Evolutionary conservation across 2,888 invertebrate genomes (phyloP).

Genomic region (Punctoribates punctum): DNA sequence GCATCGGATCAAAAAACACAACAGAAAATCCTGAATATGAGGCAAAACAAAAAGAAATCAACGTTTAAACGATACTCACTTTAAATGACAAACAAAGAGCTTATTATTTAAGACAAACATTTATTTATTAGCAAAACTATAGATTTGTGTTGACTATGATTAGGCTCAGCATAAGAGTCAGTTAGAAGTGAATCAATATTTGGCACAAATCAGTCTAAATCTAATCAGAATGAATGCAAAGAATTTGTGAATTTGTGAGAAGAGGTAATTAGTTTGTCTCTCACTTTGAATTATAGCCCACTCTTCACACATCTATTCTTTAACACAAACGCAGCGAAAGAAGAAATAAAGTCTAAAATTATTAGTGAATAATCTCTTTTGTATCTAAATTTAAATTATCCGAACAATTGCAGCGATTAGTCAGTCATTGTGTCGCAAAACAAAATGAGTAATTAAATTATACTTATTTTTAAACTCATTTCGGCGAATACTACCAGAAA

Average conservation of each 20-base stretch:
- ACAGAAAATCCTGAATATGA: background rate
- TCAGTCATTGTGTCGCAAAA: constrained; percentile 23
- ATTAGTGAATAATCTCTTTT: constrained; percentile 26
- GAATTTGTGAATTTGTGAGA: background rate
- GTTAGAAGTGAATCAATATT: constrained; percentile 3
- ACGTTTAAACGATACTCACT: no score
- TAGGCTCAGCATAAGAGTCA: background rate
- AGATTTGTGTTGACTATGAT: background rate
- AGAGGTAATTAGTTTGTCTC: background rate
- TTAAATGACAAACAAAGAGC: background rate
- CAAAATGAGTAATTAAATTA: constrained; percentile 21
- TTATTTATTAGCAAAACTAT: background rate
- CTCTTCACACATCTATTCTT: background rate
- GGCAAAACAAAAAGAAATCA: no score
- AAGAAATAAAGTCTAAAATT: constrained; percentile 8
- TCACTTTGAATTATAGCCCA: background rate
- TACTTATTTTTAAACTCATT: constrained; percentile 24
- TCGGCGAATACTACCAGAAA: background rate
- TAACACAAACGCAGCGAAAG: background rate
- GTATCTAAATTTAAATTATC: constrained; percentile 20
- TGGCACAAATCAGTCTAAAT: background rate
- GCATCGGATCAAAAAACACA: constrained; percentile 5
- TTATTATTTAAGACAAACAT: constrained; percentile 15
- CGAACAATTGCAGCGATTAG: constrained; percentile 17
- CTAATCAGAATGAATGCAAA: constrained; percentile 14